These are phyloP conservation scores for Zosterops japonicus DNA, from an alignment of 2,113 vertebrate genomes.

Conservation along the genomic window DNA sequence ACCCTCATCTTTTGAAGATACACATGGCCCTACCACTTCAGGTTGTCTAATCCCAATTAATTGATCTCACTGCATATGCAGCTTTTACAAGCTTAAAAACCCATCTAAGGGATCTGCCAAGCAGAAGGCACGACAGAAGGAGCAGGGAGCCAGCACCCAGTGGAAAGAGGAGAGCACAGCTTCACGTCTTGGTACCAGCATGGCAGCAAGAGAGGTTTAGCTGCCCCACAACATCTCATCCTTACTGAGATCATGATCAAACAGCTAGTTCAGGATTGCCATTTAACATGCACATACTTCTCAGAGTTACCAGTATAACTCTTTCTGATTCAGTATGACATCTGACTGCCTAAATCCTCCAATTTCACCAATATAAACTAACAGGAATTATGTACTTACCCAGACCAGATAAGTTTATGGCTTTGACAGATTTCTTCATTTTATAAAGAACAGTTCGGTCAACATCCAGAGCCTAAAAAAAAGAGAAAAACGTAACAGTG, in stretches of 20 bases:
- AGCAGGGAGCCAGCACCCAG: neutral
- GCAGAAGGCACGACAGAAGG: neutral
- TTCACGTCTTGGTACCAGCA: neutral
- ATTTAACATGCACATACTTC: neutral
- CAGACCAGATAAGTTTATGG: constrained; percentile 94
- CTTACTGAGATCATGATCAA: neutral
- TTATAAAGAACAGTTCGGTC: constrained; percentile 97
- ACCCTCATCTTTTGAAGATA: neutral
- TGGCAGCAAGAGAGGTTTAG: neutral
- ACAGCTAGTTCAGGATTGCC: neutral
- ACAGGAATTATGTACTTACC: constrained; percentile 80
- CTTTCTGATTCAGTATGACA: neutral
- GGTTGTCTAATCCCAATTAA: neutral
- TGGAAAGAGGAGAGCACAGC: neutral
- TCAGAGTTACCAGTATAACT: neutral
- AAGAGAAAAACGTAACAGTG: neutral
- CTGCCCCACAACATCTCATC: neutral
- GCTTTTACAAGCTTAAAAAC: neutral
- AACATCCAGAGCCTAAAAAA: constrained; percentile 90
- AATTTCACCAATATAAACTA: neutral
- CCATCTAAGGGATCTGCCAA: neutral
- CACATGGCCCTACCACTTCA: neutral
- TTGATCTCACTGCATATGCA: neutral
- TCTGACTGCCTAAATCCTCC: neutral
- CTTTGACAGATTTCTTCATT: constrained; percentile 99